These are phyloP conservation scores for Microtus richardsoni DNA, from an alignment of 2,113 vertebrate genomes.

Conservation along the genomic window DNA sequence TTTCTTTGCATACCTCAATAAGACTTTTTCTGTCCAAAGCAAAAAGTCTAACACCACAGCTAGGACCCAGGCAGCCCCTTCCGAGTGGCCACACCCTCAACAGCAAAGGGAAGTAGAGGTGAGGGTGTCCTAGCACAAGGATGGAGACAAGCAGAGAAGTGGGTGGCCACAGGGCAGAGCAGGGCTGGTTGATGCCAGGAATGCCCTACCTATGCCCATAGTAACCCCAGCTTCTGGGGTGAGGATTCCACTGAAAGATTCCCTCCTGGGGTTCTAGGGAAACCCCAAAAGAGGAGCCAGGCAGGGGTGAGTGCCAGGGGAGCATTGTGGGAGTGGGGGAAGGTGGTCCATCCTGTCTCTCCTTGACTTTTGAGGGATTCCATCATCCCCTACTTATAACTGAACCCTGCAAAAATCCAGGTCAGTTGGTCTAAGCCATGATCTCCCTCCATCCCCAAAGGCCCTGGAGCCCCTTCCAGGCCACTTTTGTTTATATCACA, in stretches of 20 bases:
- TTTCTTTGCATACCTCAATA: neutral
- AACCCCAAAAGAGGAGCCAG: neutral
- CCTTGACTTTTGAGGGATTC: neutral
- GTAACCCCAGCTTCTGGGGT: neutral
- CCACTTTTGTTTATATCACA: neutral
- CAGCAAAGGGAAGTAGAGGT: accelerated
- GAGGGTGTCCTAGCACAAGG: neutral
- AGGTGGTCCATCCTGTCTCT: neutral
- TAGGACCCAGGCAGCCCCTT: neutral
- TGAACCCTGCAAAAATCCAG: neutral
- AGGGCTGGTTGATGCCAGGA: too few species aligned
- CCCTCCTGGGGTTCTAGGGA: neutral
- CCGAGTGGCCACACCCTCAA: neutral
- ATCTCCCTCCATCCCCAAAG: neutral
- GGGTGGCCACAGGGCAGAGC: neutral
- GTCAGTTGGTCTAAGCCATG: neutral
- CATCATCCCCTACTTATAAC: neutral
- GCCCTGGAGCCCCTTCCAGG: neutral
- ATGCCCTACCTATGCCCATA: accelerated
- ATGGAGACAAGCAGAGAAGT: neutral
- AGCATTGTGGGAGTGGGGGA: neutral
- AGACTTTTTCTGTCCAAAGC: neutral
- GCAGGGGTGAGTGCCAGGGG: neutral
- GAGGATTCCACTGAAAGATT: neutral
- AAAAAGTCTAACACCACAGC: neutral